Conservation (phyloP, 1,140 invertebrate genomes). For the Muscidifurax raptorellus region DNA sequence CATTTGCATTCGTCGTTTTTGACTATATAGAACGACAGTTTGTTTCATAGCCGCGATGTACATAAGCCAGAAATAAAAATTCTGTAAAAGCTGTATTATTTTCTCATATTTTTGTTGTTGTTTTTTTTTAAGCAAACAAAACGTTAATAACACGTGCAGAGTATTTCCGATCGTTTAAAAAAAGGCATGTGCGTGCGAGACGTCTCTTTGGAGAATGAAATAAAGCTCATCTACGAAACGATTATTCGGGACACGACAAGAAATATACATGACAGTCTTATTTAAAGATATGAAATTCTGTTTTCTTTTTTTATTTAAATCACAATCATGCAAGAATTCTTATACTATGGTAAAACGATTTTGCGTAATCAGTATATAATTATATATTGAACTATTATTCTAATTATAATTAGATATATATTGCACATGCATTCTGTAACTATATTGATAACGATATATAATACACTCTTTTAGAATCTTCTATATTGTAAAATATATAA, state of each 20-base stretch:
- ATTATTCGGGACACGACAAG: slow-evolving; percentile 36
- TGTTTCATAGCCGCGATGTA: not conserved
- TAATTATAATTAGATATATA: slow-evolving; percentile 9
- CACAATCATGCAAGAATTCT: slow-evolving; percentile 40
- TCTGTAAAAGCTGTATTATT: slow-evolving; percentile 10
- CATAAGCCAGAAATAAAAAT: slow-evolving; percentile 42
- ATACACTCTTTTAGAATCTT: not conserved
- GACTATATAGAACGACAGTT: not conserved
- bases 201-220: slow-evolving; percentile 27
- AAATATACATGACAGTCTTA: slow-evolving; percentile 33
- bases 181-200: slow-evolving; percentile 31
- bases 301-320: not conserved
- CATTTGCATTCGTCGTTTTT: not conserved
- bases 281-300: slow-evolving; percentile 16
- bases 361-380: slow-evolving; percentile 6
- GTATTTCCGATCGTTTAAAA: slow-evolving; percentile 1
- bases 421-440: slow-evolving; percentile 36
- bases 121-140: slow-evolving; percentile 19
- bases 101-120: not conserved
- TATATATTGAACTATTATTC: slow-evolving; percentile 13
- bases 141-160: slow-evolving; percentile 35
- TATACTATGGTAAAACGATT: not conserved
- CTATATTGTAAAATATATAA: not conserved
- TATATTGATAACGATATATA: slow-evolving; percentile 13
- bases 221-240: slow-evolving; percentile 28